A percentile compares a stretch with the other conserved stretches of the same genome.
phyloP scores from a whole-genome alignment of 2,113 vertebrate species.

The Pomatostomus ruficeps region DNA sequence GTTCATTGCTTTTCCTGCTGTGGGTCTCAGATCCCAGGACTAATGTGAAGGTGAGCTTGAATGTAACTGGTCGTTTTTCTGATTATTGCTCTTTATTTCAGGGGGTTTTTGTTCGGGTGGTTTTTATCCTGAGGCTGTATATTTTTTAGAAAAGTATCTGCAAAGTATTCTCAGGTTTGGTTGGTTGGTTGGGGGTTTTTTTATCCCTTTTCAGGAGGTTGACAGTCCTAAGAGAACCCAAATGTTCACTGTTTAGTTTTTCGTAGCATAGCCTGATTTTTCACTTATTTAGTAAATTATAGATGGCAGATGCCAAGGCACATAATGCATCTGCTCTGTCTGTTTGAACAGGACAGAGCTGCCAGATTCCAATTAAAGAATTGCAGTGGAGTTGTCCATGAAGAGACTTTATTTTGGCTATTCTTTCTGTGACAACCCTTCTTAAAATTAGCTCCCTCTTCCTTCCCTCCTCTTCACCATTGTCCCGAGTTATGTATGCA shows the following conservation, averaged over 20 bases:
- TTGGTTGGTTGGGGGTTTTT: background rate
- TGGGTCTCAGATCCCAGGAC: background rate
- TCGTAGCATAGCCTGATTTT: constrained; percentile 31
- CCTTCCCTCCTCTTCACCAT: background rate
- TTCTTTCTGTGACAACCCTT: background rate
- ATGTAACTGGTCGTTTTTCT: background rate
- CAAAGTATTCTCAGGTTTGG: background rate
- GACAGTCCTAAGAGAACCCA: constrained; percentile 33
- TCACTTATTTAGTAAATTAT: constrained; percentile 52
- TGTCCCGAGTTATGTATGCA: background rate
- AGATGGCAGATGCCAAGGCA: constrained; percentile 49
- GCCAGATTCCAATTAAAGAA: constrained; percentile 49
- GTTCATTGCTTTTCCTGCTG: background rate
- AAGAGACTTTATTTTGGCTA: constrained; percentile 14
- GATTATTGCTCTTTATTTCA: background rate
- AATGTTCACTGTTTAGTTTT: constrained; percentile 39
- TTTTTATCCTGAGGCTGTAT: background rate
- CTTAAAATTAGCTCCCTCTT: background rate
- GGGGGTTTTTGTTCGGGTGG: background rate
- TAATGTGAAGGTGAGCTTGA: background rate
- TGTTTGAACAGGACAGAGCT: background rate
- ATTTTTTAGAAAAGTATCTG: background rate
- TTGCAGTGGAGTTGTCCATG: background rate
- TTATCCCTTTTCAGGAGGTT: background rate
- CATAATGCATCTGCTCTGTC: constrained; percentile 3